Base-by-base conservation (phyloP, 2,888 invertebrate genomes). In the Dynastes maya region DNA sequence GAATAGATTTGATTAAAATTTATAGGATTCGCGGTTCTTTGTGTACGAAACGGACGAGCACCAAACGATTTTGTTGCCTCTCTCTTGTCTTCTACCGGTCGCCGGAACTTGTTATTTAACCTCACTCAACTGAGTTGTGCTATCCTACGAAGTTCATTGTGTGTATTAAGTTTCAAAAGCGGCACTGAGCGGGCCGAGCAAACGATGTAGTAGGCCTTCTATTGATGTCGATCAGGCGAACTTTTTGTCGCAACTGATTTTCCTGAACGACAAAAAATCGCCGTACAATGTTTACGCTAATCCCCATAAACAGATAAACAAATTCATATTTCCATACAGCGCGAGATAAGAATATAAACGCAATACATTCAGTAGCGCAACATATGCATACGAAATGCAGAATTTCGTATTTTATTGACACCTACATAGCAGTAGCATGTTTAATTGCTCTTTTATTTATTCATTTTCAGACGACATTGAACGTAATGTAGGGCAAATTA, bases 81-180 rank as follows among this genome's bases (percentile, higher is more conserved):
- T 71, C 45, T 55, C 49, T 53, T 32, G 37, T 71, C 72, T 72
- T 72, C 58, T 16, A 72, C 40, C 40, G 61, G 45, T 53, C 58
- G 53, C 58, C 72, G 72, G 72, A 72, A 72, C 72, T 72, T 32
- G 72, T 72, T 72, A 61, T 72, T 72, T 72, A 72, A 72, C 72
- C 72, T 72, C 72, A 72, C 72, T 72, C 72, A 72, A 58, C 72
- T 55, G 68, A 27, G 68, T 49, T 71, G 72, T 40, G 72, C 45
- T 72, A 40, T 72, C 61, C 72, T 61, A 61, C 72, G 37, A 58
- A 61, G 58, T 61, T 40, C 72, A 61, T 72, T 72, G 58, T 40
- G 40, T 72, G 61, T 72, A 72, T 72, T 72, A 72, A 72, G 61
- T 72, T 72, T 61, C 72, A 58, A 72, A 58, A 61, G 11, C 22